A percentile compares a stretch with the other conserved stretches of the same genome.
Conservation (phyloP, 2,797 vertebrate species). For the Rhinichthys osculus region DNA sequence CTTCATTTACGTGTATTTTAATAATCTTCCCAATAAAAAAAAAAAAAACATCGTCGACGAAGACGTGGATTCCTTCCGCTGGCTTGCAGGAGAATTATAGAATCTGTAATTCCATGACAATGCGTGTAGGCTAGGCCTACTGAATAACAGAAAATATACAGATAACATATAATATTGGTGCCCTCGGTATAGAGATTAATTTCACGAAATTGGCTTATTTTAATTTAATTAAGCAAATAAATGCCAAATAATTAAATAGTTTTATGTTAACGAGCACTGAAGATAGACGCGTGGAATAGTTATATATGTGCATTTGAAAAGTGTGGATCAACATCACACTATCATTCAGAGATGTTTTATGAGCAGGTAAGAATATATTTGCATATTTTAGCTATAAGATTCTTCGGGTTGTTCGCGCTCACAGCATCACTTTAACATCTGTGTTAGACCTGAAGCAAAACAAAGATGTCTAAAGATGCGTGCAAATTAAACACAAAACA, state of each 20-base stretch:
- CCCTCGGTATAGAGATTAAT: neutral
- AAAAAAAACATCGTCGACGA: no score
- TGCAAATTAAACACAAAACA: neutral
- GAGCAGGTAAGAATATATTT: neutral
- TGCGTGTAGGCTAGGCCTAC: neutral
- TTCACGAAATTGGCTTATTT: neutral
- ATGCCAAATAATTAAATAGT: neutral
- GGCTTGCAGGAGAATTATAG: neutral
- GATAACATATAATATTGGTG: neutral
- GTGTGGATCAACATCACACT: neutral
- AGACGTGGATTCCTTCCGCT: no score
- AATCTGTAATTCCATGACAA: neutral
- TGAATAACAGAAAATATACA: neutral
- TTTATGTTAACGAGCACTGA: neutral
- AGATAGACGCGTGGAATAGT: neutral
- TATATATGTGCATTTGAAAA: neutral
- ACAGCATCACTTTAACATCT: neutral
- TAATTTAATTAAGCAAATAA: neutral
- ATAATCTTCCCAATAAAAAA: neutral
- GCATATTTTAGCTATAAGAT: neutral
- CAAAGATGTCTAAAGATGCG: neutral
- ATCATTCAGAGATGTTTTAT: neutral
- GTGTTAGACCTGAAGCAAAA: neutral
- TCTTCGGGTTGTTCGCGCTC: neutral
- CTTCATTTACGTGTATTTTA: neutral